Percentiles rank a stretch among this genome's conserved stretches.
Conservation (phyloP, 2,113 vertebrate species). For the Tachycineta bicolor region DNA sequence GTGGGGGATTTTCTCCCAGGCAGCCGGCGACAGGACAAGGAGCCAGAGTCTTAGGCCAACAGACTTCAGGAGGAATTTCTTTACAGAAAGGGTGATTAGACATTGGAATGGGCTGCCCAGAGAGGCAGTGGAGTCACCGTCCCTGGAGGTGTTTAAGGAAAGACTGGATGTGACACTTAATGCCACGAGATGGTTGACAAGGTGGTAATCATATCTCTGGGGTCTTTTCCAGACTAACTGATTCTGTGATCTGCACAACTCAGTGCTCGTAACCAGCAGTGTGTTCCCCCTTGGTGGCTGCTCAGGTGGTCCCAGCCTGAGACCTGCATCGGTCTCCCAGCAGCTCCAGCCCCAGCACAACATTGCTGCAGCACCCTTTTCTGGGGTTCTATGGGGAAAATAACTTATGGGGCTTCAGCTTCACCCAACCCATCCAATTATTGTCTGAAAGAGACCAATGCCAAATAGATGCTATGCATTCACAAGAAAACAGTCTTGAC, state of each 20-base stretch:
- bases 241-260: neutral
- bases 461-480: neutral
- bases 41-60: neutral
- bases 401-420: neutral
- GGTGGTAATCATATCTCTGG: neutral
- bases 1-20: neutral
- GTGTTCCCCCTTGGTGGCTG: neutral
- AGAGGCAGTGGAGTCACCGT: too few species aligned
- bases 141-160: neutral
- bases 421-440: neutral
- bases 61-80: neutral
- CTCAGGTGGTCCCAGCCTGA: neutral
- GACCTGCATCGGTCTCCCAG: neutral
- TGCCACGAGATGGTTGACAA: fast-evolving
- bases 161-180: too few species aligned
- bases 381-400: neutral
- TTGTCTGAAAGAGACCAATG: neutral
- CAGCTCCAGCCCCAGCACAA: neutral
- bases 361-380: neutral
- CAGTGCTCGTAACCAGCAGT: fast-evolving
- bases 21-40: neutral
- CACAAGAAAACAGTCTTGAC: fast-evolving
- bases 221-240: neutral
- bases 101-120: neutral
- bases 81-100: neutral